phyloP scores from a whole-genome alignment of 2,113 vertebrate species.

The Aix galericulata region DNA sequence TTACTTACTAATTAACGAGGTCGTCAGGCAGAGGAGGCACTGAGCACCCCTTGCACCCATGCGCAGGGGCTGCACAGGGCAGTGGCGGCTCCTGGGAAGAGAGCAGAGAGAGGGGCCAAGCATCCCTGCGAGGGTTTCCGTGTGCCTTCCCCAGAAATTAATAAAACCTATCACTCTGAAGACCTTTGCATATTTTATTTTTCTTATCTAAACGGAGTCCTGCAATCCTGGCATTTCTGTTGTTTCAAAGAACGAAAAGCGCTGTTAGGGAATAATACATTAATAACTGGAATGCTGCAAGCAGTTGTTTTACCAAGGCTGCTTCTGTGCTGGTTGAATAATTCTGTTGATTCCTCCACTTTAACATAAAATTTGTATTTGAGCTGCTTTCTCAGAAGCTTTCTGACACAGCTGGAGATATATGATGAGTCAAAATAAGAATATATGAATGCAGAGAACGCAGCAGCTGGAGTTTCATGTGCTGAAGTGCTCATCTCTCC shows the following conservation, averaged over 20 bases:
- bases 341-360: slow-evolving; percentile 37
- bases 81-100: accelerated
- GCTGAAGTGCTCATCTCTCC: background rate
- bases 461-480: background rate
- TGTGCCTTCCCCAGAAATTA: background rate
- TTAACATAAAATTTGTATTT: background rate
- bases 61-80: background rate
- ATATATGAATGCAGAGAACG: background rate
- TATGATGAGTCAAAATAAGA: background rate
- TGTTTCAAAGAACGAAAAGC: background rate
- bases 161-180: slow-evolving; percentile 2
- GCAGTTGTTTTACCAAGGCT: background rate
- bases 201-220: background rate
- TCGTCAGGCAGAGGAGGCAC: background rate
- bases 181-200: background rate
- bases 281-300: background rate
- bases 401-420: slow-evolving; percentile 15
- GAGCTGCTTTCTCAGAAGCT: background rate
- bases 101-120: background rate
- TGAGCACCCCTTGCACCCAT: background rate
- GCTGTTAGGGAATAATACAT: background rate
- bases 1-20: background rate
- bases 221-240: background rate
- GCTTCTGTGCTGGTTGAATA: slow-evolving; percentile 4
- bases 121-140: background rate